Conservation (phyloP, 2,797 vertebrate genomes). For the Anas bernieri region DNA sequence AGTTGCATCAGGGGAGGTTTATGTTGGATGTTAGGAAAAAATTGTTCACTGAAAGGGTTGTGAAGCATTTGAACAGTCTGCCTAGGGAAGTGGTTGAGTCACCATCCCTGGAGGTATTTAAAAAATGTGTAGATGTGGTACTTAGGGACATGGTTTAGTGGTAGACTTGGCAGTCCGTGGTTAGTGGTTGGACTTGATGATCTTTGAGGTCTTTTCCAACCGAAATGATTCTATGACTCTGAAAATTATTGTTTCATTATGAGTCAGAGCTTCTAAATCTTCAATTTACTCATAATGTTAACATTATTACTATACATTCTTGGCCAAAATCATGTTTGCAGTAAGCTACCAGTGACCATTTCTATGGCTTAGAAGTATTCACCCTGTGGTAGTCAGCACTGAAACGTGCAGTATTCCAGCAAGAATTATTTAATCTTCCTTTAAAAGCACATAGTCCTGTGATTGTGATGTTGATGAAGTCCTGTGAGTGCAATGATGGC, state of each 20-base stretch:
- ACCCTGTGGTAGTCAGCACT: neutral
- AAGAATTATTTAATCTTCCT: neutral
- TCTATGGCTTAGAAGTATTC: neutral
- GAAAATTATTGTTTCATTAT: neutral
- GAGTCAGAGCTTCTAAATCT: neutral
- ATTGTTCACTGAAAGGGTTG: too few species aligned
- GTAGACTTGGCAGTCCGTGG: too few species aligned
- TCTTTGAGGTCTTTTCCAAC: too few species aligned
- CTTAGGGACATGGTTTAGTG: too few species aligned
- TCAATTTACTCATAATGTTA: neutral
- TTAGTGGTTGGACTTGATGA: too few species aligned
- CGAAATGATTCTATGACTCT: too few species aligned
- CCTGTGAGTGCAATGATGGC: neutral
- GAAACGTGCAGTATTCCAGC: neutral
- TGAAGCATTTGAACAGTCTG: too few species aligned
- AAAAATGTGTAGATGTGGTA: too few species aligned
- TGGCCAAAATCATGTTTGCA: neutral
- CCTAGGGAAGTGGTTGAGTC: too few species aligned
- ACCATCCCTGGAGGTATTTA: too few species aligned
- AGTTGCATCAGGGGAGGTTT: too few species aligned
- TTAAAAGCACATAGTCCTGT: rapidly evolving
- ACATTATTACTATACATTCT: neutral
- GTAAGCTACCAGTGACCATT: neutral
- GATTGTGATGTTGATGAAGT: neutral
- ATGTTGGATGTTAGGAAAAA: too few species aligned